Percentiles rank a stretch among this genome's conserved stretches.
phyloP scores from a whole-genome alignment of 2,797 vertebrate genomes.

The Aselliscus stoliczkanus region DNA sequence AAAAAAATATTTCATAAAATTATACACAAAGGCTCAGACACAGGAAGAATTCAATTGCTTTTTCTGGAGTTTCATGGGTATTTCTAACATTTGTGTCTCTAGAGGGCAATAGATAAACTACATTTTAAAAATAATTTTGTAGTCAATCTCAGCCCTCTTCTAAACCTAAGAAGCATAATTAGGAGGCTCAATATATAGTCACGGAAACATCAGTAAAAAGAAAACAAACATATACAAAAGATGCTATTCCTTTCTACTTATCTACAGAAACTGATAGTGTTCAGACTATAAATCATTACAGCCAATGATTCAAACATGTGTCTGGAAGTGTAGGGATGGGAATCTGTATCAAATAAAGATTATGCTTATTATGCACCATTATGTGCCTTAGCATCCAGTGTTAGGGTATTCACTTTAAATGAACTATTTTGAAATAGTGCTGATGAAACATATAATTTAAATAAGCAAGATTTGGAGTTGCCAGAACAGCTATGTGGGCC shows the following conservation, averaged over 20 bases:
- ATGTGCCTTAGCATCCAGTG: background rate
- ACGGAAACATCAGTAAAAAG: conserved; percentile 77
- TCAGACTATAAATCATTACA: conserved; percentile 60
- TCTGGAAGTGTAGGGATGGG: background rate
- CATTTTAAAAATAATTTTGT: conserved; percentile 62
- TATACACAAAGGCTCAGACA: background rate
- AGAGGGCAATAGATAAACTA: conserved; percentile 32
- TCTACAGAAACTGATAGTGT: conserved; percentile 54
- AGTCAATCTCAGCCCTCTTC: conserved; percentile 44
- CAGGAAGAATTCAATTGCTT: conserved; percentile 49
- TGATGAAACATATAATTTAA: conserved; percentile 7
- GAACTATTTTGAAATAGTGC: conserved; percentile 13
- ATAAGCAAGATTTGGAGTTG: background rate
- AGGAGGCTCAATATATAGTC: conserved; percentile 74
- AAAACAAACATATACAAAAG: conserved; percentile 72
- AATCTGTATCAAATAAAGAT: background rate
- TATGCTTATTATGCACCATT: background rate
- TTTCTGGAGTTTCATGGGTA: background rate
- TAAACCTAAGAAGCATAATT: conserved; percentile 72
- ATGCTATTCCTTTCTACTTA: conserved; percentile 71
- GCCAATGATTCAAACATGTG: conserved; percentile 48
- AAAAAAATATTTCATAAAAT: conserved; percentile 48
- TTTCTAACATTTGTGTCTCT: conserved; percentile 52
- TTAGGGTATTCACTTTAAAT: background rate
- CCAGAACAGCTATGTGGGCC: background rate